A percentile compares a stretch with the other conserved stretches of the same genome.
These are phyloP conservation scores for Harpegnathos saltator DNA, from an alignment of 1,140 invertebrate genomes.

Conservation along the genomic window DNA sequence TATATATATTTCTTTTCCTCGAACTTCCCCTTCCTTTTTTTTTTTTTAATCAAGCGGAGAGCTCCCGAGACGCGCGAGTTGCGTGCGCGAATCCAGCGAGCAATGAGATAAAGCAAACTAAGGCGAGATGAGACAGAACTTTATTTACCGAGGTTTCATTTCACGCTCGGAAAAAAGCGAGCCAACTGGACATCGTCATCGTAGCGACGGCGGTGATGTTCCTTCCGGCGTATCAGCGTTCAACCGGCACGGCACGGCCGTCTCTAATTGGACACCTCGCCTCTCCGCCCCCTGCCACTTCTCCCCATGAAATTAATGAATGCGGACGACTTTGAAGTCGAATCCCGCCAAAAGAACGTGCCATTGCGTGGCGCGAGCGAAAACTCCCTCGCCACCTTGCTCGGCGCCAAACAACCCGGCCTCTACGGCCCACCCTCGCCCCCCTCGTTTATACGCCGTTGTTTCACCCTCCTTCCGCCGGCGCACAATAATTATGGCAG, in stretches of 20 bases:
- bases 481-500: slow-evolving; percentile 71
- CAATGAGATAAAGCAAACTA: neutral
- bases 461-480: slow-evolving; percentile 56
- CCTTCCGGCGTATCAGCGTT: slow-evolving; percentile 20
- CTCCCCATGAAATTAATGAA: slow-evolving; percentile 66
- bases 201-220: neutral
- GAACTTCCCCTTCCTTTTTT: neutral
- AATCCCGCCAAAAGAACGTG: slow-evolving; percentile 32
- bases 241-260: neutral
- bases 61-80: neutral
- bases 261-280: slow-evolving; percentile 57
- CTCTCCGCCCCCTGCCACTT: too few relatives aligned
- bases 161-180: neutral
- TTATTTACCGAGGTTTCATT: slow-evolving; percentile 34
- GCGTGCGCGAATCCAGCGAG: too few relatives aligned
- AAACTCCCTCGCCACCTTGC: neutral
- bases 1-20: too few relatives aligned
- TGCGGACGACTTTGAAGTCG: slow-evolving; percentile 57
- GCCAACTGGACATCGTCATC: too few relatives aligned
- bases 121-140: neutral
- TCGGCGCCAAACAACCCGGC: neutral
- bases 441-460: slow-evolving; percentile 27
- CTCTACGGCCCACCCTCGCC: neutral
- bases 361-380: slow-evolving; percentile 7
- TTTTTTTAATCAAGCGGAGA: neutral